Percentiles rank a stretch among this genome's conserved stretches.
Conservation (phyloP, 2,797 vertebrate genomes). For the Lates japonicus region DNA sequence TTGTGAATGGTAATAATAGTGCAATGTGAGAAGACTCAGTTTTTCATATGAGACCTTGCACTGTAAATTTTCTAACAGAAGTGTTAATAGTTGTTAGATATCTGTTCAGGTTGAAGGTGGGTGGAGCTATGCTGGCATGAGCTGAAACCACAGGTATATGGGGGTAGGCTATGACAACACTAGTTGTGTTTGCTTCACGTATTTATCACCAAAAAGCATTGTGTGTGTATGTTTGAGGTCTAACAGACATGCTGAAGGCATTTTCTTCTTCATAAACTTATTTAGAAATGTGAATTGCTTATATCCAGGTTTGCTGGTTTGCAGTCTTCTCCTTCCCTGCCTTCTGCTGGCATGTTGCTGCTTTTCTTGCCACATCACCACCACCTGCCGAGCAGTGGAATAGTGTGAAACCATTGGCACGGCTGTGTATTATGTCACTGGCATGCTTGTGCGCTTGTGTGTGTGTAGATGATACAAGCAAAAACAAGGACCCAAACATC, state of each 20-base stretch:
- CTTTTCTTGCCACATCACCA: constrained; percentile 11
- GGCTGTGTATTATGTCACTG: background rate
- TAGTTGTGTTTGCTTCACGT: background rate
- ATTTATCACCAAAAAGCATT: background rate
- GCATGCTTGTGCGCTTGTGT: background rate
- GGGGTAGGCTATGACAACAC: background rate
- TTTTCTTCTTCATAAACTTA: background rate
- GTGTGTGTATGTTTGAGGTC: background rate
- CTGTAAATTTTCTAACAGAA: background rate
- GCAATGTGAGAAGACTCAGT: background rate
- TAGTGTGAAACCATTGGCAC: constrained; percentile 14
- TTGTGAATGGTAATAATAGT: background rate
- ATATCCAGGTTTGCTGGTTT: background rate
- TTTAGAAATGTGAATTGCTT: background rate
- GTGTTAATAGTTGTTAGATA: background rate
- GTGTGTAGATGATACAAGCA: background rate
- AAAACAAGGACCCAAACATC: background rate
- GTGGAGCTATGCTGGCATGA: background rate
- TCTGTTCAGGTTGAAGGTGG: background rate
- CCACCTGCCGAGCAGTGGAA: background rate
- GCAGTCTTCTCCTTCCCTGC: background rate
- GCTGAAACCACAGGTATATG: background rate
- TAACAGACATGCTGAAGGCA: background rate
- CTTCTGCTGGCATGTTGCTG: background rate
- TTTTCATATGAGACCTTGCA: background rate